phyloP scores from a whole-genome alignment of 2,797 vertebrate genomes.

The Podarcis siculus region DNA sequence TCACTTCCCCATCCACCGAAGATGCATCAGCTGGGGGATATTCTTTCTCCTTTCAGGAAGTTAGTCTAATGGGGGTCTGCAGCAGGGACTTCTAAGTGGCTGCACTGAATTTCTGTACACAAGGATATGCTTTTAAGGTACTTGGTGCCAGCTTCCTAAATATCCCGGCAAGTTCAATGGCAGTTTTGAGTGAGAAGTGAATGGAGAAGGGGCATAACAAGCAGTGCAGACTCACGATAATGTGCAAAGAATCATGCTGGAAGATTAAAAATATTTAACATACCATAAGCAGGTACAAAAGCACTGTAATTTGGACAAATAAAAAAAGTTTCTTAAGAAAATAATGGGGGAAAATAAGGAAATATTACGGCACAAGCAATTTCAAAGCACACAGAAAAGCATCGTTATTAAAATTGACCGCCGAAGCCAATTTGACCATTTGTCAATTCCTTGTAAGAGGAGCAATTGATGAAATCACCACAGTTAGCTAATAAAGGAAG shows the following conservation, averaged over 20 bases:
- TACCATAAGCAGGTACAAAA: constrained; percentile 67
- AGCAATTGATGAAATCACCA: background rate
- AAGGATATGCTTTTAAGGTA: background rate
- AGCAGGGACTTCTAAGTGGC: background rate
- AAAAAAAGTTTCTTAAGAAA: constrained; percentile 68
- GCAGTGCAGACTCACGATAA: constrained; percentile 54
- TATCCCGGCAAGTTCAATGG: constrained; percentile 64
- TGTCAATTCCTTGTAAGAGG: background rate
- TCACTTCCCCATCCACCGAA: background rate
- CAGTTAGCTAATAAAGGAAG: background rate
- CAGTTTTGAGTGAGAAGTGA: constrained; percentile 28
- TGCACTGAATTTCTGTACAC: background rate
- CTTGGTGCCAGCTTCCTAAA: constrained; percentile 26
- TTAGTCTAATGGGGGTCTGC: background rate
- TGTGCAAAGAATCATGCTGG: constrained; percentile 61
- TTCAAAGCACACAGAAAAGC: constrained; percentile 33
- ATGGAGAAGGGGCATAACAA: constrained; percentile 42
- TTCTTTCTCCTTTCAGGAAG: background rate
- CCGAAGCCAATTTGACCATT: background rate
- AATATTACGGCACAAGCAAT: constrained; percentile 52
- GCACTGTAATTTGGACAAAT: constrained; percentile 65
- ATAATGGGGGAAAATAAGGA: constrained; percentile 63
- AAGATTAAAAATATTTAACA: constrained; percentile 65
- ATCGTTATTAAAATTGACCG: constrained; percentile 12
- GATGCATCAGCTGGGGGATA: background rate